Base-by-base conservation (phyloP, 2,797 vertebrate genomes). In the Rhinophrynus dorsalis region DNA sequence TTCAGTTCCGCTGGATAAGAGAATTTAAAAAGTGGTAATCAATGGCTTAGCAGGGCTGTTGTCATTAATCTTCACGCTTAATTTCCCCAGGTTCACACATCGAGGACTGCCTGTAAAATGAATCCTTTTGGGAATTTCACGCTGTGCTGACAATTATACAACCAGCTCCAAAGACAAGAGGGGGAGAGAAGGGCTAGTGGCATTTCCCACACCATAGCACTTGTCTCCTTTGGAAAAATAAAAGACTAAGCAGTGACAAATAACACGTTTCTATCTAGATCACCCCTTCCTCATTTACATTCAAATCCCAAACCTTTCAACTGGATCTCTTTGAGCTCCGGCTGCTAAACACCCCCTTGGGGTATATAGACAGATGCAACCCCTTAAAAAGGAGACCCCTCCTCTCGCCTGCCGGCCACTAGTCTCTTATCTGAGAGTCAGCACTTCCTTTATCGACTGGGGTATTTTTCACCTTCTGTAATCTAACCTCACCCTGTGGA, bases 51-150 rank as follows among this genome's bases (percentile, higher is more conserved):
- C 52, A 78, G 77, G 76, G 80, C 84, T 74, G 77, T 74, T 70
- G 86, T 82, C 86, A 81, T 79, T 77, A 64, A 73, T 71, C 80
- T 90, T 85, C 80, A 84, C 81, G 83, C 85, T 86, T 85, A 59
- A 77, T 76, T 82, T 84, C 76, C 81, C 83, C 74, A 77, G 76
- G 80, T 89, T 90, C 87, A 83, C 89, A 90, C 86, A 63, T 82
- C 79, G 80, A 79, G 78, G 78, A 82, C 74, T 58, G 82, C n/a
- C 75, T 76, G 84, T 86, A 82, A 89, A 89, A 89, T 79, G 79
- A 86, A 89, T 87, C 83, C 82, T 86, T 71, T 87, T 82, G 84
- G 85, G 89, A 90, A 89, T 90, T 87, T 87, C 89, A 88, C 85
- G 81, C 89, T 86, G 86, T 50, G 78, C 78, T 86, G 85, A 80